These are phyloP conservation scores for Acronicta leporina DNA, from an alignment of 2,888 invertebrate genomes.

Conservation along the genomic window DNA sequence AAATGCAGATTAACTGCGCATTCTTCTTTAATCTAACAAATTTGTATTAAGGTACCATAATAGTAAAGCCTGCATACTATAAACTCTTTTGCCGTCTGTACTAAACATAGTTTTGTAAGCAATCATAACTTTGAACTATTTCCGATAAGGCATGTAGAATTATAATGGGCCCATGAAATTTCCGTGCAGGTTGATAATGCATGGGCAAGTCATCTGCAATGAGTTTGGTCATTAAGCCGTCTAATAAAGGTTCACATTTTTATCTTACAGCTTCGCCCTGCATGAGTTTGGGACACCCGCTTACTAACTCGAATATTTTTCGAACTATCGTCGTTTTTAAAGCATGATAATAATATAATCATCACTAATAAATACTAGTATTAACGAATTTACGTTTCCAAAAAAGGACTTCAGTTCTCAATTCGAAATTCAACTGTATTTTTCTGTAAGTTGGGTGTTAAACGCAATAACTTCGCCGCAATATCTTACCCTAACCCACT, in stretches of 20 bases:
- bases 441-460: too few species aligned
- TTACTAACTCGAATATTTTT: slow-evolving; percentile 38
- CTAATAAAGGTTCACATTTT: slow-evolving; percentile 67
- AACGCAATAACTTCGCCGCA: too few species aligned
- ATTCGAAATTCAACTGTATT: too few species aligned
- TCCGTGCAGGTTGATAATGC: slow-evolving; percentile 65
- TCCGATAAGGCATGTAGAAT: slow-evolving; percentile 21
- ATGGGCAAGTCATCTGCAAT: slow-evolving; percentile 59
- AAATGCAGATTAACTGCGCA: not conserved
- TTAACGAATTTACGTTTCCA: too few species aligned
- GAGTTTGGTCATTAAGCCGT: slow-evolving; percentile 56
- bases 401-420: too few species aligned
- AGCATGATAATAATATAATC: not conserved
- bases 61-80: not conserved
- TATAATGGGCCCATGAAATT: slow-evolving; percentile 46
- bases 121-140: not conserved
- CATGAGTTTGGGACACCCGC: slow-evolving; percentile 58
- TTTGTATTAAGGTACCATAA: too few species aligned
- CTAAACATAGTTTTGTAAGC: not conserved
- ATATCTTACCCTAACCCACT: too few species aligned
- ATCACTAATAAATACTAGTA: not conserved
- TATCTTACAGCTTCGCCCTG: slow-evolving; percentile 63
- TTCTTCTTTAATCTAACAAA: too few species aligned
- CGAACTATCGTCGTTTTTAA: not conserved
- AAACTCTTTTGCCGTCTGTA: slow-evolving; percentile 1